Evolutionary conservation across 2,888 invertebrate genomes (phyloP).

Genomic region (Tyria jacobaeae): DNA sequence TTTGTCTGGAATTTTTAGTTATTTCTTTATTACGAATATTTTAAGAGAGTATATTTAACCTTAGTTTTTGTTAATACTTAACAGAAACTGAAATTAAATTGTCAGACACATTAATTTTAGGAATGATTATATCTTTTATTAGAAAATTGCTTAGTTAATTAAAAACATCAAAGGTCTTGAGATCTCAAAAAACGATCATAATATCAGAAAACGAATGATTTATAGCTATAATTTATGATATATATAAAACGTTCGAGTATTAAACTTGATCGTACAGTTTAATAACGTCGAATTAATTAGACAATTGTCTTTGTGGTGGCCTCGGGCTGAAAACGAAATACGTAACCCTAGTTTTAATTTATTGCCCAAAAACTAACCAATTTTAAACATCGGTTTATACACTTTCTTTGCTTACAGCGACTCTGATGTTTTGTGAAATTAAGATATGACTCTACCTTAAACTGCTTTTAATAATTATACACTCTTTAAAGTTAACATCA

Average conservation of each 20-base stretch:
- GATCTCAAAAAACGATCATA: not conserved
- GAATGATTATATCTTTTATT: not conserved
- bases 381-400: not conserved
- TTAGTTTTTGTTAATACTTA: too few species aligned
- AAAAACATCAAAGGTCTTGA: too few species aligned
- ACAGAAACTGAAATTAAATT: too few species aligned
- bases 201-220: not conserved
- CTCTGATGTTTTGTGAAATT: not conserved
- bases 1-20: too few species aligned
- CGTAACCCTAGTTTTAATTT: not conserved
- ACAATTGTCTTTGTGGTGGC: not conserved
- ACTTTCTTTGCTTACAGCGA: not conserved
- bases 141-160: too few species aligned
- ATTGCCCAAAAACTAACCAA: not conserved
- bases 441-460: too few species aligned
- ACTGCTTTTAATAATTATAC: too few species aligned
- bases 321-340: not conserved
- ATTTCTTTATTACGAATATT: too few species aligned
- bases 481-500: too few species aligned
- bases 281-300: constrained; percentile 2
- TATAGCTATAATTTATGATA: not conserved
- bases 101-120: not conserved
- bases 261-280: not conserved
- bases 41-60: too few species aligned
- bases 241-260: constrained; percentile 2